Evolutionary conservation across 2,113 vertebrate genomes (phyloP).

Genomic region (Aldabrachelys gigantea): DNA sequence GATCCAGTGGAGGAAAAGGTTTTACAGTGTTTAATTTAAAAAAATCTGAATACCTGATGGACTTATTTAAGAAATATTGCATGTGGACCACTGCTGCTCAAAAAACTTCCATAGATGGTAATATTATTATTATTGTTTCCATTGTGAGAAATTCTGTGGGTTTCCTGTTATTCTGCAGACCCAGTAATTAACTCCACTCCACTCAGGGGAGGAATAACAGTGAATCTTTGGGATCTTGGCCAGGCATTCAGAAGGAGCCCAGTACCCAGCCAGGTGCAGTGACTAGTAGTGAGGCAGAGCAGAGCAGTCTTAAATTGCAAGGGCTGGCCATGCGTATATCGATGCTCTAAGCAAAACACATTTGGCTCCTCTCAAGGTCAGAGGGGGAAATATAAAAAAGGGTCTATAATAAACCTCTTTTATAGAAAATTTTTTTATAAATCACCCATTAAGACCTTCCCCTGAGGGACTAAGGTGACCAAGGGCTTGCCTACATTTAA

Average conservation of each 20-base stretch:
- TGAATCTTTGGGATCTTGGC: background rate
- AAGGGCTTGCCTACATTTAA: background rate
- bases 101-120: slow-evolving; percentile 18
- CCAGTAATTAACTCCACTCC: slow-evolving; percentile 45
- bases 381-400: background rate
- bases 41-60: background rate
- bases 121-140: slow-evolving; percentile 55
- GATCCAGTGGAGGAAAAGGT: slow-evolving; percentile 28
- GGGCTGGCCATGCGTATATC: background rate
- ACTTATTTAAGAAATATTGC: slow-evolving; percentile 44
- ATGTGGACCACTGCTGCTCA: slow-evolving; percentile 31
- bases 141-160: slow-evolving; percentile 53
- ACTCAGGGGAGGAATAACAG: slow-evolving; percentile 30
- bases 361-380: background rate
- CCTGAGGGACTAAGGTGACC: background rate
- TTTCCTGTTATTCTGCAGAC: slow-evolving; percentile 61
- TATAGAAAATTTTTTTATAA: background rate
- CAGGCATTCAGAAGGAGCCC: background rate
- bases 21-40: slow-evolving; percentile 35
- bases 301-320: background rate
- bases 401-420: background rate
- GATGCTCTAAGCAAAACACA: background rate
- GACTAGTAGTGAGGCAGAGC: background rate
- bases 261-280: slow-evolving; percentile 15
- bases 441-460: background rate